Evolutionary conservation across 2,888 invertebrate genomes (phyloP), one percentile per base, ranked within the genome.

Genomic region (Drosophila ezoana): DNA sequence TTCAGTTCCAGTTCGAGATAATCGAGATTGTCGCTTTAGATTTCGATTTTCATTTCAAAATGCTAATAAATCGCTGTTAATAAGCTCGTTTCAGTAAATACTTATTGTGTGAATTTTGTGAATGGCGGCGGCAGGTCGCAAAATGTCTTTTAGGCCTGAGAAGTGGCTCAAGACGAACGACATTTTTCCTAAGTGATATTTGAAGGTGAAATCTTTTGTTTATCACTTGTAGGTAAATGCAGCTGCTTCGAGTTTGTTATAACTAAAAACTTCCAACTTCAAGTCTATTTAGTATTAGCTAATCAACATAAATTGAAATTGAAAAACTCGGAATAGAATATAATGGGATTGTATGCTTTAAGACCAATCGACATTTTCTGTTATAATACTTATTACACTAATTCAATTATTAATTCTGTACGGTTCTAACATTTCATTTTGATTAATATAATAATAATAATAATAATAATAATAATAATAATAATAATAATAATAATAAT

Each of bases 21-120:
- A 76, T 80, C 69, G 58, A 79, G 87, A 82, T 87, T 81, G 84
- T 79, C 82, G 86, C 71, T 82, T 69, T 72, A 76, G 84, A 85
- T 87, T 81, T 77, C 65, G 48, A 74, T 74, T 81, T 87, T 69
- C 75, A 77, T 79, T 71, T 73, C 48, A 73, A 73, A 78, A 74
- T 74, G 74, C 51, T 72, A 71, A 84, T 87, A 84, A 86, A 87
- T 84, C 71, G 69, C 38, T 48, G 47, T 73, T 71, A 79, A 81
- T 84, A 81, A 81, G 81, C 63, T 66, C 59, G 76, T 77, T 79
- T 70, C 63, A 67, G 57, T 74, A 59, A 68, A 82, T 74, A 74
- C 54, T 59, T 54, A 73, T 66, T 76, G 76, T 79, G 83, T 72
- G 80, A 76, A 73, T 59, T 43, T 58, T 63, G 49, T 77, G 70